Percentiles rank a stretch among this genome's conserved stretches.
phyloP scores from a whole-genome alignment of 2,888 invertebrate species.

The Apamea sordens region DNA sequence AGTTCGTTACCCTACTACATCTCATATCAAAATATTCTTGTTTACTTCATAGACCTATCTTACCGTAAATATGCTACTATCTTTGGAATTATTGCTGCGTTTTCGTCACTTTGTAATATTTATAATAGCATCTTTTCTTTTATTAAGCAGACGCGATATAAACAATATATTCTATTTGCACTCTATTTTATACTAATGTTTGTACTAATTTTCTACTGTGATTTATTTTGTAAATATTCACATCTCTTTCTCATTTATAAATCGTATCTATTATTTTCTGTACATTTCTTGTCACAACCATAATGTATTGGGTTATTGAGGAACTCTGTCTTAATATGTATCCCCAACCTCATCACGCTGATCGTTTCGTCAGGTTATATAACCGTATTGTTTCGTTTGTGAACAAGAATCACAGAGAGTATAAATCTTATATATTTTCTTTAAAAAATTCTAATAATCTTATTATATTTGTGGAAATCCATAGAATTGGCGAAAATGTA shows the following conservation, averaged over 20 bases:
- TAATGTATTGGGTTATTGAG: constrained; percentile 24
- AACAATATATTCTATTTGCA: constrained; percentile 43
- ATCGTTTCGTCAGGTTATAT: not conserved
- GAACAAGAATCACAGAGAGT: constrained; percentile 43
- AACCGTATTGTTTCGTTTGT: constrained; percentile 2
- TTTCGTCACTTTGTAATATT: constrained; percentile 39
- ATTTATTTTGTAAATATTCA: constrained; percentile 52
- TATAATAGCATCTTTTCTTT: constrained; percentile 25
- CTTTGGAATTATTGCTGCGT: constrained; percentile 59
- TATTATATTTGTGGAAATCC: constrained; percentile 35
- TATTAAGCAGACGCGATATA: constrained; percentile 29
- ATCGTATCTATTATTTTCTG: constrained; percentile 34
- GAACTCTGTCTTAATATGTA: constrained; percentile 21
- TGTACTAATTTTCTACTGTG: constrained; percentile 55
- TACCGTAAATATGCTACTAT: constrained; percentile 51
- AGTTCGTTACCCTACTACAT: constrained; percentile 49
- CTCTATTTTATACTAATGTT: constrained; percentile 51
- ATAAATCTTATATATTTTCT: constrained; percentile 17
- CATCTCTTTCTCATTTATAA: constrained; percentile 38
- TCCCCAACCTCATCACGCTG: constrained; percentile 7
- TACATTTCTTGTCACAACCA: constrained; percentile 57
- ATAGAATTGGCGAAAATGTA: constrained; percentile 38
- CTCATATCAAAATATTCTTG: constrained; percentile 57
- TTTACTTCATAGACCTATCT: constrained; percentile 51
- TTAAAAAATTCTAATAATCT: constrained; percentile 28